A percentile compares a stretch with the other conserved stretches of the same genome.
These are phyloP conservation scores for Furcifer pardalis DNA, from an alignment of 2,797 vertebrate species.

Conservation along the genomic window DNA sequence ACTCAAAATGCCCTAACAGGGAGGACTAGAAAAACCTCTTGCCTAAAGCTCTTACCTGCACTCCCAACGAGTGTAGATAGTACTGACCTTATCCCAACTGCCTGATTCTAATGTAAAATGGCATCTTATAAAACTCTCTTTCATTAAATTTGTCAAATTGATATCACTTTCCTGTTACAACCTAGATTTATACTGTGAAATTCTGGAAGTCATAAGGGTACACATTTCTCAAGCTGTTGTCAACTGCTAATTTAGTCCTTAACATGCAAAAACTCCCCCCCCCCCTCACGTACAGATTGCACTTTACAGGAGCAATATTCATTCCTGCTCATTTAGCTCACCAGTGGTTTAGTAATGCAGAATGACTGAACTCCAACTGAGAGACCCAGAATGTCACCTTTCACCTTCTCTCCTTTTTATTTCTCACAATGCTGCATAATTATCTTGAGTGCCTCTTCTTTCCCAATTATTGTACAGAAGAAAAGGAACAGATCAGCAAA, in stretches of 20 bases:
- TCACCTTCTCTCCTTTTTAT: conserved; percentile 43
- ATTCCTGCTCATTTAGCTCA: conserved; percentile 26
- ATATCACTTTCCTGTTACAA: neutral
- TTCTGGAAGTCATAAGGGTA: neutral
- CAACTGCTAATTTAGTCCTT: neutral
- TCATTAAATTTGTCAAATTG: neutral
- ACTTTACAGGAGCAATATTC: neutral
- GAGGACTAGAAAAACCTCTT: too few species aligned
- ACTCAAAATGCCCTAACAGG: too few species aligned
- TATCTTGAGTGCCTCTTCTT: conserved; percentile 56
- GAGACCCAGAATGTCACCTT: conserved; percentile 48
- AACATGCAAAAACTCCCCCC: conserved; percentile 4
- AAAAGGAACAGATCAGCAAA: conserved; percentile 61
- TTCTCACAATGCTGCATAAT: conserved; percentile 47
- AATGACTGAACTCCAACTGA: conserved; percentile 47
- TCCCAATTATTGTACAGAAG: conserved; percentile 39
- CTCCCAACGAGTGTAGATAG: too few species aligned
- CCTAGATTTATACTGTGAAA: neutral
- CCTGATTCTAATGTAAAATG: neutral
- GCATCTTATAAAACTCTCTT: neutral
- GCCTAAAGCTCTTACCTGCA: too few species aligned
- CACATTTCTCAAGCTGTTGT: neutral
- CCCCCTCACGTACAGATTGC: conserved; percentile 1
- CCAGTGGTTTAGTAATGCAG: conserved; percentile 28
- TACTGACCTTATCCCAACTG: too few species aligned